Percentiles rank a stretch among this genome's conserved stretches.
Evolutionary conservation across 2,888 invertebrate species (phyloP).

Genomic region (Creontiades dilutus): DNA sequence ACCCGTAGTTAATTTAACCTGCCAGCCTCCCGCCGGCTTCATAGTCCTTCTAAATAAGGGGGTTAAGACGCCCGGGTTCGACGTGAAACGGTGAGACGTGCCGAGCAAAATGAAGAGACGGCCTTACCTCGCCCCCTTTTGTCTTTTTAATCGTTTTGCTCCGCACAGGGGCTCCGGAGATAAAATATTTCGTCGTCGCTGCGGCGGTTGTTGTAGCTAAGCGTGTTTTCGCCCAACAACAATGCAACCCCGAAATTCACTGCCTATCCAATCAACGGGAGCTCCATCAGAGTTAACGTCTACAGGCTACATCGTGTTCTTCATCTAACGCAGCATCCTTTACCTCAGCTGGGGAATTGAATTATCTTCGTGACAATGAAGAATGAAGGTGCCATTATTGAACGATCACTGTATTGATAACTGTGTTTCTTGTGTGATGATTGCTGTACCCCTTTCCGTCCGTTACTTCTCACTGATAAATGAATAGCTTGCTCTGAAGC

Average conservation of each 20-base stretch:
- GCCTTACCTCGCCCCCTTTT: slow-evolving; percentile 18
- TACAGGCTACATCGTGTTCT: no score
- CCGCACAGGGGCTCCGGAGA: background rate
- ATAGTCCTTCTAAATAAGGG: slow-evolving; percentile 21
- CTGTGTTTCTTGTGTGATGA: no score
- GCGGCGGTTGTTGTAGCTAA: background rate
- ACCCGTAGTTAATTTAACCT: slow-evolving; percentile 16
- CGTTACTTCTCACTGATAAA: no score
- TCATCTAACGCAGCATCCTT: no score
- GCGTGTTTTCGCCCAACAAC: background rate
- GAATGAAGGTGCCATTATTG: no score
- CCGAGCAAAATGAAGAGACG: slow-evolving; percentile 14
- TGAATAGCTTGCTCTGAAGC: no score
- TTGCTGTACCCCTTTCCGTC: no score
- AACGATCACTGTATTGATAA: no score
- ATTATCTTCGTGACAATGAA: no score
- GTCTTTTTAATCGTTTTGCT: slow-evolving; percentile 29
- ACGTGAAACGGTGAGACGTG: slow-evolving; percentile 26
- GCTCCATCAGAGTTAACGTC: background rate
- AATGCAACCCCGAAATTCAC: background rate
- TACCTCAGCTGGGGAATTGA: no score
- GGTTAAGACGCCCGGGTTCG: background rate
- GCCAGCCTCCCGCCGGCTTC: background rate
- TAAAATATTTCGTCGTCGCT: slow-evolving; percentile 30
- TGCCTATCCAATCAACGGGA: slow-evolving; percentile 4